Percentiles rank a stretch among this genome's conserved stretches.
Evolutionary conservation across 2,888 invertebrate species (phyloP).

Genomic region (Drosophila tanythrix): DNA sequence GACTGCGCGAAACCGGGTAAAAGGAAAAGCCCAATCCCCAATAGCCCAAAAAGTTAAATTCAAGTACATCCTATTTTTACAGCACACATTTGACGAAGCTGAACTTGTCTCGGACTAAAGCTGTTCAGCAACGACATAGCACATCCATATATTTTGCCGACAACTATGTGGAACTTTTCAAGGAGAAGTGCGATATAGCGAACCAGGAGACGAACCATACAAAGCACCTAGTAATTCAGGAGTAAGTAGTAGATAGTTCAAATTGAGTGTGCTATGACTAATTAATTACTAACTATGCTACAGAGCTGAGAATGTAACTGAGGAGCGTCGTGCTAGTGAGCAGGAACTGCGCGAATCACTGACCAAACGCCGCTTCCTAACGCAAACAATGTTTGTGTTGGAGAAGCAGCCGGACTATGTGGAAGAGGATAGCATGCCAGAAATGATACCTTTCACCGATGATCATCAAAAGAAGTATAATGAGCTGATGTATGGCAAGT

Average conservation of each 20-base stretch:
- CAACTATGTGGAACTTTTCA: constrained; percentile 25
- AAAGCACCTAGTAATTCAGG: constrained; percentile 8
- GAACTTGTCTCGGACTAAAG: constrained; percentile 24
- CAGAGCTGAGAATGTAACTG: constrained; percentile 75
- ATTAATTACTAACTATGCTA: background rate
- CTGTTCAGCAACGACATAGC: constrained; percentile 38
- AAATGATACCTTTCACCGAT: constrained; percentile 88
- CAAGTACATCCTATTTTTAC: background rate
- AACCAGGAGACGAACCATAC: constrained; percentile 18
- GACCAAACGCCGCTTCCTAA: too few relatives aligned
- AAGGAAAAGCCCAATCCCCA: background rate
- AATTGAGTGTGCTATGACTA: background rate
- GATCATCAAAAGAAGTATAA: constrained; percentile 88
- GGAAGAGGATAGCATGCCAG: constrained; percentile 85
- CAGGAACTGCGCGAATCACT: too few relatives aligned
- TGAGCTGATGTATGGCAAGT: constrained; percentile 87
- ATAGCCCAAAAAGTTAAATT: background rate
- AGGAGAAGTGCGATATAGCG: constrained; percentile 5
- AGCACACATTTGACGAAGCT: background rate
- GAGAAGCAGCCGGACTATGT: constrained; percentile 85
- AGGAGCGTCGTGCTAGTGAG: too few relatives aligned
- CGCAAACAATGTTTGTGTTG: too few relatives aligned
- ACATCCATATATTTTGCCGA: constrained; percentile 40
- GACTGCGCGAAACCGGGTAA: background rate
- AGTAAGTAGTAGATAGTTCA: constrained; percentile 36